phyloP scores from a whole-genome alignment of 2,113 vertebrate species.

The Hippoglossus stenolepis region DNA sequence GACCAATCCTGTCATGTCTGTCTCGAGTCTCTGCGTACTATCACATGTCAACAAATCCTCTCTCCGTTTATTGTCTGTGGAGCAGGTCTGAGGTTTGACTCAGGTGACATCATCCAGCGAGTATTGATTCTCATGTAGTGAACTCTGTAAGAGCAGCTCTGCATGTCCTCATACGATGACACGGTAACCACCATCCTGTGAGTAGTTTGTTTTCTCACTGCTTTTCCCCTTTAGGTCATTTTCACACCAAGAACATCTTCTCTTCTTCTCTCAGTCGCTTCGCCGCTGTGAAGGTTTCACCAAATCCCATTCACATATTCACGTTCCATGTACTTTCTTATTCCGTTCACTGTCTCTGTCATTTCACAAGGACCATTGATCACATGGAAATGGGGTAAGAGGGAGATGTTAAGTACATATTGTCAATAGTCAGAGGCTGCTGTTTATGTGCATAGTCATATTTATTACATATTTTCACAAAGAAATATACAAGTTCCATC shows the following conservation, averaged over 20 bases:
- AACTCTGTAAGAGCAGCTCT: constrained; percentile 22
- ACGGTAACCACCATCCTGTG: constrained; percentile 36
- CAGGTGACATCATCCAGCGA: constrained; percentile 41
- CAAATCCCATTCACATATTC: constrained; percentile 25
- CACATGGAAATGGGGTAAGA: background rate
- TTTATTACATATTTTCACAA: constrained; percentile 5
- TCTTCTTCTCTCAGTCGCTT: background rate
- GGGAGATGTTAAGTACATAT: background rate
- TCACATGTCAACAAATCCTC: constrained; percentile 49
- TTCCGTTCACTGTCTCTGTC: constrained; percentile 20
- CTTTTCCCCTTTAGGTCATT: constrained; percentile 39
- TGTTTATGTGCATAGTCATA: constrained; percentile 27
- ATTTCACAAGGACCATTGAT: constrained; percentile 31
- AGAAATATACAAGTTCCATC: constrained; percentile 9
- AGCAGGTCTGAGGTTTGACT: constrained; percentile 37
- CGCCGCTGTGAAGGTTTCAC: background rate
- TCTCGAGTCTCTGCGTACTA: constrained; percentile 26
- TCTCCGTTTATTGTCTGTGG: constrained; percentile 31
- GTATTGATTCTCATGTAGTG: constrained; percentile 15
- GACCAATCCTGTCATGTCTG: constrained; percentile 6
- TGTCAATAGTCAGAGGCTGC: constrained; percentile 23
- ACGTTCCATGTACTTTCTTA: background rate
- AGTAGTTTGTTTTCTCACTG: constrained; percentile 27
- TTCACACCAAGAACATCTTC: constrained; percentile 9
- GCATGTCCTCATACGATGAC: constrained; percentile 14